A percentile compares a stretch with the other conserved stretches of the same genome.
phyloP scores from a whole-genome alignment of 2,113 vertebrate species.

The Pica pica region DNA sequence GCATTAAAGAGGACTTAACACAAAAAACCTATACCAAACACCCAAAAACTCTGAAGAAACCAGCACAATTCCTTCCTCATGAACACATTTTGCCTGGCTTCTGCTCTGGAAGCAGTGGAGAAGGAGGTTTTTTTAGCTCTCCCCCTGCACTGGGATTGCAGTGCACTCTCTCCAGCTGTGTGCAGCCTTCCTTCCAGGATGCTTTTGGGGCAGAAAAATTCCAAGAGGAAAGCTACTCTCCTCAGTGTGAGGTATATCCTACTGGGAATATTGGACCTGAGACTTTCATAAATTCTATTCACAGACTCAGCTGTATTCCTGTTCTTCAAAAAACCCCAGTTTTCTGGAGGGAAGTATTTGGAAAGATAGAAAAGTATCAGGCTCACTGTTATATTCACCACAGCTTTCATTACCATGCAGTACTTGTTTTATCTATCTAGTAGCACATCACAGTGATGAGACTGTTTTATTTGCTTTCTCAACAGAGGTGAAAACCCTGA shows the following conservation, averaged over 20 bases:
- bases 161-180: fast-evolving
- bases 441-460: neutral
- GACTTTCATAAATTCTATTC: neutral
- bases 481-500: neutral
- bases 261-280: neutral
- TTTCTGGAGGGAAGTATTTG: neutral
- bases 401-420: neutral
- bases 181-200: neutral
- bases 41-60: too few relatives aligned
- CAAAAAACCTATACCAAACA: neutral
- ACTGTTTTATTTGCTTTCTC: neutral
- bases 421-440: neutral
- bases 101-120: too few relatives aligned
- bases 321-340: neutral
- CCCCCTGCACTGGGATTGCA: fast-evolving
- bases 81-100: fast-evolving
- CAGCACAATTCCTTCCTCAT: neutral
- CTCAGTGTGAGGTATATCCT: neutral
- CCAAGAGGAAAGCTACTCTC: neutral
- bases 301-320: neutral
- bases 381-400: neutral
- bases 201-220: neutral
- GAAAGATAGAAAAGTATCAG: neutral
- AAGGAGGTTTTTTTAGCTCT: neutral
- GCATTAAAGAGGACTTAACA: too few relatives aligned